A percentile compares a stretch with the other conserved stretches of the same genome.
Evolutionary conservation across 1,140 invertebrate species (phyloP).

Genomic region (Andrena cerasifolii): DNA sequence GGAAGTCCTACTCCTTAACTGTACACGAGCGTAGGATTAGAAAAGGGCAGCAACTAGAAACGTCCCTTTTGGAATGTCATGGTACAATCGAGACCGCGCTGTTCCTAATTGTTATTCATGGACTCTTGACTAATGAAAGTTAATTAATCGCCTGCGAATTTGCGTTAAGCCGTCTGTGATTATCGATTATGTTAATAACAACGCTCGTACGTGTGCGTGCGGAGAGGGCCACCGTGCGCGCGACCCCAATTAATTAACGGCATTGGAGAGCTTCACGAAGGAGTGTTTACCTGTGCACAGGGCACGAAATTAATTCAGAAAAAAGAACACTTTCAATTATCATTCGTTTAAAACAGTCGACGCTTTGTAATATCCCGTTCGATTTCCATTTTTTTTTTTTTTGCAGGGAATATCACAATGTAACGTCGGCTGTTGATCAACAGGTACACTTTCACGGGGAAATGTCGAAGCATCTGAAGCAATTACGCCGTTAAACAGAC

Average conservation of each 20-base stretch:
- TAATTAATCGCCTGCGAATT: conserved; percentile 20
- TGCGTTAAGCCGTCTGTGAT: neutral
- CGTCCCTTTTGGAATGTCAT: too few species aligned
- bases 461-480: conserved; percentile 33
- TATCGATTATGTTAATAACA: conserved; percentile 30
- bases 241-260: conserved; percentile 25
- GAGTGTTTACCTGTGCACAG: neutral
- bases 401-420: neutral
- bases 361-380: too few species aligned
- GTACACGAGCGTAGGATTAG: too few species aligned
- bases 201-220: neutral
- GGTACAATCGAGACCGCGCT: too few species aligned
- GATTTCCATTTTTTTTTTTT: neutral
- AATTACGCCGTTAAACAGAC: conserved; percentile 24
- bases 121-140: conserved; percentile 16
- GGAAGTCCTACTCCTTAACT: too few species aligned
- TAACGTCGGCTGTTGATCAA: conserved; percentile 9
- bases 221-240: neutral
- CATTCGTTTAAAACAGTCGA: neutral
- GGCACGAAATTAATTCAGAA: neutral
- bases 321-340: neutral
- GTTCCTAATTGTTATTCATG: conserved; percentile 3
- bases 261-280: neutral
- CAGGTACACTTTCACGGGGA: conserved; percentile 5
- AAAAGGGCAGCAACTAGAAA: too few species aligned